Base-by-base conservation (phyloP, 2,888 invertebrate genomes). In the Pyrocoelia pectoralis region DNA sequence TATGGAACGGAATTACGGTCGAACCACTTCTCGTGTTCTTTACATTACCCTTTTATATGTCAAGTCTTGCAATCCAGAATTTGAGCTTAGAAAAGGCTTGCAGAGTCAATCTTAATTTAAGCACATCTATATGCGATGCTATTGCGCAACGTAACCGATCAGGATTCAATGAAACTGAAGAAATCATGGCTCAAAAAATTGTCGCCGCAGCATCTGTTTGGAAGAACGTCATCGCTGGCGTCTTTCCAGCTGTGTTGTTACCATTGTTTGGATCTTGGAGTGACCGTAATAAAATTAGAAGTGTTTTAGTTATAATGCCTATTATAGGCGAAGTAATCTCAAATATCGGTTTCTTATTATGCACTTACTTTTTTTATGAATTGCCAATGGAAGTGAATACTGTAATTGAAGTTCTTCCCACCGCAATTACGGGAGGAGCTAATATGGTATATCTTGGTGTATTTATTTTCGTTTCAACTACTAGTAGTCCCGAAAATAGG, bases 81-180 rank as follows among this genome's bases (percentile, higher is more conserved):
- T 24, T 24, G 24, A 24, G 6, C 6, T 24, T 24, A 24, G 24
- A 24, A 24, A 79, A 93, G 93, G 28, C 14, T 28, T 55, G 19
- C 8, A 3, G 92, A 65, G 92, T 93, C 1, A 93, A 93, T 79
- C 84, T 93, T 71, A 83, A 81, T 9, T 90, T 88, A 71, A 84
- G 88, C 0, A 86, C 87, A 61, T 85, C 86, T 61, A 84, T 92
- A 2, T 93, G 93, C 77, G 88, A 89, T 71, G 91, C 92, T 0
- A 79, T 93, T 33, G 86, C 90, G 0, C 83, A 84, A 43, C 84
- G 92, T 73, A 87, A 92, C 71, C 90, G 89, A 19, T 85, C 86
- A 2, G 83, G 83, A 61, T 87, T 87, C 72, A 84, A 89, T 75
- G 88, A 88, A 72, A 76, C 82, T 0, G 83, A 83, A 3, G 85